Base-by-base conservation (phyloP, 2,888 invertebrate genomes). In the Hydriomena furcata region DNA sequence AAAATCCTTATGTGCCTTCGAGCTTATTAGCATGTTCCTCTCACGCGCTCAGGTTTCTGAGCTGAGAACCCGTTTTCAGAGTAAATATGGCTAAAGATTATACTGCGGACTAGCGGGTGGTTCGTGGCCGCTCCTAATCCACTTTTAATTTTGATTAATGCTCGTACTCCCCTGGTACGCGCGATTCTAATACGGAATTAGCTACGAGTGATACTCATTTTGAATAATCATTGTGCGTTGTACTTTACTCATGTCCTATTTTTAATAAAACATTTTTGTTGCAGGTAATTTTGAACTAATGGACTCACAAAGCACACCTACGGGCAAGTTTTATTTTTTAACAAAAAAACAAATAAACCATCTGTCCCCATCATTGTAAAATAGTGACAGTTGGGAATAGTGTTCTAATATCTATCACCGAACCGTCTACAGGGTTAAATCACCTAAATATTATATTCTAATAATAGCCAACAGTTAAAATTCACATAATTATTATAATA, bases 101-200 rank as follows among this genome's bases (percentile, higher is more conserved):
- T 47, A 32, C 41, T 34, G 52, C 52, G 37, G 50, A 41, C 41
- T 51, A 51, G 64, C 63, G 62, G 44, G 61, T 61, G 71, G 62
- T 68, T 66, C 62, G 58, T 58, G 63, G 67, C 47, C 63, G 54
- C 63, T 63, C 72, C 76, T 84, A 87, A 87, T 87, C 82, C 81
- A 79, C 77, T 84, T 88, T 87, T 87, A 88, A 88, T 88, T 87
- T 86, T 87, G 88, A 88, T 88, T 84, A 86, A 88, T 88, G 84
- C 68, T 59, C 65, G 86, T 87, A 83, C 68, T 60, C 65, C 66
- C 73, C 66, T 46, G 46, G 34, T 43, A 40, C 60, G 52, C 53
- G 59, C 53, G 44, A 38, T 25, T 55, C 60, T 68, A 68, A 64
- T 65, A 63, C 63, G 42, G 58, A 68, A 70, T 71, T 64, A 68